Evolutionary conservation across 2,888 invertebrate species (phyloP).

Genomic region (Blastobasis adustella): DNA sequence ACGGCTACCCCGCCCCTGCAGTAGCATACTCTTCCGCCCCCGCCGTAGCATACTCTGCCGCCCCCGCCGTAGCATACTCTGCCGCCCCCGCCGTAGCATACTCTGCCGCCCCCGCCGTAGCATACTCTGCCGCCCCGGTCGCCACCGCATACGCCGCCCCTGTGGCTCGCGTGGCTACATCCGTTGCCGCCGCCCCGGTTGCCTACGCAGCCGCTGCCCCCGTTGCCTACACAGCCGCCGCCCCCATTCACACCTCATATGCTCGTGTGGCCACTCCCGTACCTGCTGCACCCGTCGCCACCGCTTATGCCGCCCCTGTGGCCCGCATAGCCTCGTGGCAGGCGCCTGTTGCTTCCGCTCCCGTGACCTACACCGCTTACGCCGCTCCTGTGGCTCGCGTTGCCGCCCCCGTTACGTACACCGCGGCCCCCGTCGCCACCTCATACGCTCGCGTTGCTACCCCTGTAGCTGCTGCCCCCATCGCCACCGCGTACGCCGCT

Average conservation of each 20-base stretch:
- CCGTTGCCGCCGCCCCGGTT: constrained; percentile 31
- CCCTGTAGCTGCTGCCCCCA: constrained; percentile 30
- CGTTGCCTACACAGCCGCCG: background rate
- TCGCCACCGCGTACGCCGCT: constrained; percentile 50
- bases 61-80: no score
- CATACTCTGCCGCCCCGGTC: constrained; percentile 32
- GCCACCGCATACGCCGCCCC: constrained; percentile 52
- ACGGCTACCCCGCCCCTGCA: constrained; percentile 17
- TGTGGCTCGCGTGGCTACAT: constrained; percentile 9
- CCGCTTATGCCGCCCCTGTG: constrained; percentile 20
- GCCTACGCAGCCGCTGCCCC: no score
- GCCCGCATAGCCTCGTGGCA: constrained; percentile 13
- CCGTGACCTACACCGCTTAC: constrained; percentile 16
- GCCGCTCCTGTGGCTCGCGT: constrained; percentile 34
- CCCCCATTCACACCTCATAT: background rate
- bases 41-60: constrained; percentile 44
- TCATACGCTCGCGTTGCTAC: constrained; percentile 17
- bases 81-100: no score
- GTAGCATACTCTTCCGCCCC: constrained; percentile 27
- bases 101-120: constrained; percentile 6
- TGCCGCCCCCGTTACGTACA: constrained; percentile 25
- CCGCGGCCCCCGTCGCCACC: constrained; percentile 14
- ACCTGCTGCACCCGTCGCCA: background rate
- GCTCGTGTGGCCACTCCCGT: background rate
- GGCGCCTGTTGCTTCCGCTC: constrained; percentile 19